These are phyloP conservation scores for Paratilapia polleni DNA, from an alignment of 2,113 vertebrate genomes.

Conservation along the genomic window DNA sequence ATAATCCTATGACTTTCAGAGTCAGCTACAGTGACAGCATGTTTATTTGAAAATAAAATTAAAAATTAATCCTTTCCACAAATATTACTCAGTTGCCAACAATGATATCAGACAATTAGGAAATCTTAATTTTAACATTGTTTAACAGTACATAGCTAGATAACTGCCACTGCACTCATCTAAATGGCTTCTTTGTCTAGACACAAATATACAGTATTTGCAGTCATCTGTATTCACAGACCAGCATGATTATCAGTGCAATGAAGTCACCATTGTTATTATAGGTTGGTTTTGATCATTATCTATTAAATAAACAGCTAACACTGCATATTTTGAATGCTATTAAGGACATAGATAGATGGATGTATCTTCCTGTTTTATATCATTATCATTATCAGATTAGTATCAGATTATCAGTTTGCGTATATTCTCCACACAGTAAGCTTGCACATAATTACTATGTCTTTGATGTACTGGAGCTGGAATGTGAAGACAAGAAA, in stretches of 20 bases:
- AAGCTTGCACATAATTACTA: constrained; percentile 32
- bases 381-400: constrained; percentile 27
- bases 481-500: constrained; percentile 12
- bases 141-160: background rate
- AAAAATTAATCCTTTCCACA: background rate
- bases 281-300: constrained; percentile 15
- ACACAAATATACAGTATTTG: background rate
- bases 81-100: background rate
- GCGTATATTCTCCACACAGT: constrained; percentile 31
- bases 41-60: background rate
- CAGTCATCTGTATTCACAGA: background rate
- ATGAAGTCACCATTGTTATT: constrained; percentile 3
- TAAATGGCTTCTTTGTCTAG: background rate
- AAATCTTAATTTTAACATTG: background rate
- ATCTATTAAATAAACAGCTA: constrained; percentile 40
- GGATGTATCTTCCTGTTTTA: constrained; percentile 2
- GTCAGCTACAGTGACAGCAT: background rate
- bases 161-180: background rate
- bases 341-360: constrained; percentile 12
- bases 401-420: constrained; percentile 7
- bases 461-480: constrained; percentile 49
- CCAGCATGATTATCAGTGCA: background rate
- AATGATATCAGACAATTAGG: background rate
- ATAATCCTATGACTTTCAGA: background rate
- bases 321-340: background rate